A percentile compares a stretch with the other conserved stretches of the same genome.
Conservation (phyloP, 2,113 vertebrate species). For the Apus apus region DNA sequence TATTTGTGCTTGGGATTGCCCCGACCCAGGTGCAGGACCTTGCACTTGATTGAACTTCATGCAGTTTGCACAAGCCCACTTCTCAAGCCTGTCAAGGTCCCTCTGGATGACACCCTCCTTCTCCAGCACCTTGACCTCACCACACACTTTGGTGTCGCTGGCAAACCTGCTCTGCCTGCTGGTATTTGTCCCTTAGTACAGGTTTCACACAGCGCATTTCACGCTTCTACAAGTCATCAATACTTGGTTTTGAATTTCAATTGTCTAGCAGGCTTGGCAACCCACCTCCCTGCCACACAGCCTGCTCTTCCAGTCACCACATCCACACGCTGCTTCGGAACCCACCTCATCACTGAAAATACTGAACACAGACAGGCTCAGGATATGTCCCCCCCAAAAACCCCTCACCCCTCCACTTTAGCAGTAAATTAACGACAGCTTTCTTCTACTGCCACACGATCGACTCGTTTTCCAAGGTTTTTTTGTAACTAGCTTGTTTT, state of each 20-base stretch:
- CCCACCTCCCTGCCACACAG: background rate
- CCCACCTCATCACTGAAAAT: background rate
- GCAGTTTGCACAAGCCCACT: no score
- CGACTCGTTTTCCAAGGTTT: background rate
- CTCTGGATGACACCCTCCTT: no score
- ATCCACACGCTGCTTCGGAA: background rate
- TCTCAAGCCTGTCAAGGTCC: no score
- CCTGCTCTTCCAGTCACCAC: no score
- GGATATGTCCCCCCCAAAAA: background rate
- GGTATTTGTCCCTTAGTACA: background rate
- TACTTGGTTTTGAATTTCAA: background rate
- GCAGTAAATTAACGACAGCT: background rate
- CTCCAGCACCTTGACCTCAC: no score
- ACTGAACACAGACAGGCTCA: background rate
- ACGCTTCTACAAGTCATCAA: background rate
- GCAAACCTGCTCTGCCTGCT: no score
- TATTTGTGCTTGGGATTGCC: no score
- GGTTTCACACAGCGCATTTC: fast-evolving
- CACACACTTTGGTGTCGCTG: no score
- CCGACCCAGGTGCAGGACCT: no score
- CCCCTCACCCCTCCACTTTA: background rate
- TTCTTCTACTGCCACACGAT: background rate
- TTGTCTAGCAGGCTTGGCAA: background rate
- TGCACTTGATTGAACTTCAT: no score
- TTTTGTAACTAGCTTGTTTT: background rate